Conservation (phyloP, 2,797 vertebrate genomes). For the Artibeus jamaicensis region DNA sequence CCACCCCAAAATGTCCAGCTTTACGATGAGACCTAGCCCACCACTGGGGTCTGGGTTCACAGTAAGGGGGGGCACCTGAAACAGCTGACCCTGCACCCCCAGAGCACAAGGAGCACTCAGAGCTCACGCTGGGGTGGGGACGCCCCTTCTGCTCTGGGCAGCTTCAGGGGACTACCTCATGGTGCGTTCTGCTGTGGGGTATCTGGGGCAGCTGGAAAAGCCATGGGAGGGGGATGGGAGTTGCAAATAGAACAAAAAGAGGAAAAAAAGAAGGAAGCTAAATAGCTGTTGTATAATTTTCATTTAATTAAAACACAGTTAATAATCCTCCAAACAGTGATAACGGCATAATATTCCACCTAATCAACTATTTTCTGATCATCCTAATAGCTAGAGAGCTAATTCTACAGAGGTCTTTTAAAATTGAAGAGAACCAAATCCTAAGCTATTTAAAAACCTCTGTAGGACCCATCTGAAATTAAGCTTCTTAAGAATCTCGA, state of each 20-base stretch:
- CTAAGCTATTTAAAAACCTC: conserved; percentile 53
- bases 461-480: conserved; percentile 32
- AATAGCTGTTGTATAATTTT: neutral
- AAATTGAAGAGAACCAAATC: conserved; percentile 56
- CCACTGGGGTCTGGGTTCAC: neutral
- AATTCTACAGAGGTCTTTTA: neutral
- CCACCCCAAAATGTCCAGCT: neutral
- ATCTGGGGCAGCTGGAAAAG: neutral
- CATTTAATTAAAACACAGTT: conserved; percentile 46
- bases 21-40: neutral
- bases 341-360: neutral
- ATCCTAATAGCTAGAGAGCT: conserved; percentile 32
- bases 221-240: neutral
- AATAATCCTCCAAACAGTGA: conserved; percentile 19
- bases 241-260: neutral
- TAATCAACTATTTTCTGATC: conserved; percentile 58
- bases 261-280: neutral
- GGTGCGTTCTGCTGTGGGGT: neutral
- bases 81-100: too few relatives aligned
- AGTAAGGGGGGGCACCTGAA: accelerated
- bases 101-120: too few relatives aligned
- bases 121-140: neutral
- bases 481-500: conserved; percentile 60
- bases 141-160: too few relatives aligned
- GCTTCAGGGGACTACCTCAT: accelerated